phyloP scores from a whole-genome alignment of 2,797 vertebrate species.

The Pseudomugil tenellus region DNA sequence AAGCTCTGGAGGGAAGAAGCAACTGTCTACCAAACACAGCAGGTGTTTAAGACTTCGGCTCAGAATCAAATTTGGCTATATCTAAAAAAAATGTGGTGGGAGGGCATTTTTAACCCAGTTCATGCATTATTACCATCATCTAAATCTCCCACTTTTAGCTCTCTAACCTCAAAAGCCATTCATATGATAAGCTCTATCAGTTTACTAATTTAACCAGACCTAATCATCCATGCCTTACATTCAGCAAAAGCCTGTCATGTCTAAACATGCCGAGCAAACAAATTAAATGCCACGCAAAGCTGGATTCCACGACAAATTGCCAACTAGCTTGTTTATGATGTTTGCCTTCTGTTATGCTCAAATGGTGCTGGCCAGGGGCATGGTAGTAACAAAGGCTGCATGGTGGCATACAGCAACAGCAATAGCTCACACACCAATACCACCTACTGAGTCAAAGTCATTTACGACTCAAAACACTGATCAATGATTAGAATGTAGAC shows the following conservation, averaged over 20 bases:
- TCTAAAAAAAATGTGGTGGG: constrained; percentile 24
- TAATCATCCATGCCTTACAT: constrained; percentile 27
- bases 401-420: constrained; percentile 33
- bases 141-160: not conserved
- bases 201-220: constrained; percentile 31
- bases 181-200: constrained; percentile 8
- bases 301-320: constrained; percentile 53
- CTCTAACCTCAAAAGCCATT: constrained; percentile 12
- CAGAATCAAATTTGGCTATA: constrained; percentile 30
- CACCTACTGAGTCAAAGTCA: constrained; percentile 60
- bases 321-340: constrained; percentile 50
- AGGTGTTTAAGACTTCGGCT: constrained; percentile 35
- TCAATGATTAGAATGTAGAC: constrained; percentile 34
- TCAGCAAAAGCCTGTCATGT: constrained; percentile 31
- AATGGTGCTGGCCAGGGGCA: constrained; percentile 46
- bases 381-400: constrained; percentile 51
- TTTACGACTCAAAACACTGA: constrained; percentile 20
- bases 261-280: constrained; percentile 61
- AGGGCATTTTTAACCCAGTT: constrained; percentile 14
- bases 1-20: constrained; percentile 23
- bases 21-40: constrained; percentile 33
- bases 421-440: constrained; percentile 41
- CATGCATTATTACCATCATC: not conserved
- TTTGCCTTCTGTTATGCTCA: constrained; percentile 50
- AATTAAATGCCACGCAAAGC: constrained; percentile 59